Evolutionary conservation across 1,140 invertebrate genomes (phyloP), one percentile per base, ranked within the genome.

Genomic region (Rhysida immarginata): DNA sequence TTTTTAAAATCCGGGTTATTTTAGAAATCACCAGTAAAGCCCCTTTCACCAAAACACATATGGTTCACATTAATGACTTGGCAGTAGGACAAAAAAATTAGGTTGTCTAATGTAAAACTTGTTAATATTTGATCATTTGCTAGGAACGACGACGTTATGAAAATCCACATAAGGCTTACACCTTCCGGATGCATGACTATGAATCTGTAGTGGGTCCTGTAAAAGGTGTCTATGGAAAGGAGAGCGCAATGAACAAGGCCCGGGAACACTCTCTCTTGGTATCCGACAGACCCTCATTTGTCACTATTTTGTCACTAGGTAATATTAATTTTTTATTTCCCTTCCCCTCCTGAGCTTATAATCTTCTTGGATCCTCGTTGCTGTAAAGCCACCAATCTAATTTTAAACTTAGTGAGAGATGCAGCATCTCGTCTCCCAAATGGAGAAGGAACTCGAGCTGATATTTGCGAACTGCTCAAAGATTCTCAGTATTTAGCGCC

Each of bases 341-440:
- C n/a, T n/a, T n/a, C n/a, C n/a, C n/a, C n/a, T n/a, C n/a, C n/a
- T n/a, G n/a, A n/a, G n/a, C n/a, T n/a, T n/a, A n/a, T n/a, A n/a
- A n/a, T n/a, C n/a, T n/a, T n/a, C n/a, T n/a, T n/a, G n/a, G n/a
- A n/a, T n/a, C n/a, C n/a, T n/a, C n/a, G n/a, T n/a, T 35, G 5
- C 29, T 35, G 16, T 35, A 8, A 35, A 35, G 29, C 29, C 29
- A 35, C 16, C 29, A 35, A 8, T 35, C 16, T 35, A 5, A 35
- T 8, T 5, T 35, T 35, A 35, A 35, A 35, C 5, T 8, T 35
- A 16, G 29, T 8, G 29, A 73, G 91, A 42, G 92, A 96, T 75
- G 88, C 92, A 2, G 87, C 90, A 0, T 90, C 93, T 0, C 73
- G 93, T 44, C 72, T 96, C 55, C 92, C 93, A 0, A 95, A 90